A percentile compares a stretch with the other conserved stretches of the same genome.
These are phyloP conservation scores for Melieria crassipennis DNA, from an alignment of 2,888 invertebrate genomes.

Conservation along the genomic window DNA sequence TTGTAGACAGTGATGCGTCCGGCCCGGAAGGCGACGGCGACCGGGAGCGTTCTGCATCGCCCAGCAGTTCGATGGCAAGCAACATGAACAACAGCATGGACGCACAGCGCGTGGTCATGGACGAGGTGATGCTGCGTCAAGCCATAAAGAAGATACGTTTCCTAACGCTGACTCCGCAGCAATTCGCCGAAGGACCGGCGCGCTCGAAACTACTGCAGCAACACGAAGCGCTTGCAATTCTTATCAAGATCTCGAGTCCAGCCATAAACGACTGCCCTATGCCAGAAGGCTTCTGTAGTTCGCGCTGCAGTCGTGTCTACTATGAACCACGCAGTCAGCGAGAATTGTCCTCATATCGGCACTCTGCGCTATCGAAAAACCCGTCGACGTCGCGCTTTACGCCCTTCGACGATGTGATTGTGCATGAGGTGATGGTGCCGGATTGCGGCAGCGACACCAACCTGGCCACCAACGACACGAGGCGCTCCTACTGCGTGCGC, in stretches of 20 bases:
- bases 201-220: constrained; percentile 78
- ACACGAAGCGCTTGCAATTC: constrained; percentile 81
- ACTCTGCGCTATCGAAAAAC: constrained; percentile 40
- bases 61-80: constrained; percentile 40
- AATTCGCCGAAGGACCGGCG: constrained; percentile 86
- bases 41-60: constrained; percentile 15
- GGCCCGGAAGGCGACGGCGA: constrained; percentile 34
- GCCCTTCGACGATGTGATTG: constrained; percentile 62
- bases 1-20: constrained; percentile 57
- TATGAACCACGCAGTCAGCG: constrained; percentile 59
- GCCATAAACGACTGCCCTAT: constrained; percentile 74
- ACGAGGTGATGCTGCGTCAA: constrained; percentile 68
- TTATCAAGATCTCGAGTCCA: constrained; percentile 84
- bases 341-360: constrained; percentile 55
- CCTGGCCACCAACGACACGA: constrained; percentile 63
- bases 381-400: constrained; percentile 35
- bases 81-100: constrained; percentile 56
- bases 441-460: constrained; percentile 39
- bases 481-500: constrained; percentile 77
- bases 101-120: constrained; percentile 56
- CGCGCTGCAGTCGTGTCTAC: constrained; percentile 58
- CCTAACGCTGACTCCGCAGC: constrained; percentile 80
- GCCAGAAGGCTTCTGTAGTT: constrained; percentile 78
- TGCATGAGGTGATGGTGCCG: constrained; percentile 30
- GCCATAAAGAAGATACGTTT: constrained; percentile 82